phyloP scores from a whole-genome alignment of 23 tunicate species.

The Ascidia mentula region DNA sequence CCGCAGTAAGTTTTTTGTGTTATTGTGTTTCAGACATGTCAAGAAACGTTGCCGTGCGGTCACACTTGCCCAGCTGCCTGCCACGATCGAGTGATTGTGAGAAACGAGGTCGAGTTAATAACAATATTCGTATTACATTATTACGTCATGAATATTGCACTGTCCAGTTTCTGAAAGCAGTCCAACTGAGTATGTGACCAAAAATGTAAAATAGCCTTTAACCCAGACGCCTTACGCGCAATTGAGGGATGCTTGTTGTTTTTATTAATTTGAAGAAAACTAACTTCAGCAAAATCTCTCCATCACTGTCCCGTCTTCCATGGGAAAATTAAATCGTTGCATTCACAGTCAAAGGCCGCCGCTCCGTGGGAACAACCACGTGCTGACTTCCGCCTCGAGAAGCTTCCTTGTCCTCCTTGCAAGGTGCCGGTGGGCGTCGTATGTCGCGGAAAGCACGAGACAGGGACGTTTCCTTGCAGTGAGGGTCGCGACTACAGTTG shows the following conservation, averaged over 20 bases:
- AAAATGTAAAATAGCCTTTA: no score
- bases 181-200: no score
- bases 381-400: conserved; percentile 15
- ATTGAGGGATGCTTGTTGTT: no score
- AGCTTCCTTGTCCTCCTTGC: conserved; percentile 83
- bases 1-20: no score
- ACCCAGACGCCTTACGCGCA: no score
- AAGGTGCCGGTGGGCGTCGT: conserved; percentile 39
- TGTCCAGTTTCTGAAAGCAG: no score
- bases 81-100: conserved; percentile 74
- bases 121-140: no score
- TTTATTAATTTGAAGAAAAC: no score
- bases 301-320: no score
- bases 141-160: no score
- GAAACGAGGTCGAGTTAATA: conserved; percentile 84
- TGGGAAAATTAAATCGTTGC: no score
- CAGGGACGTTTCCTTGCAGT: conserved; percentile 44
- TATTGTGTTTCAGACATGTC: conserved; percentile 53
- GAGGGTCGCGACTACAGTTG: conserved; percentile 62
- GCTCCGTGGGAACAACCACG: conserved; percentile 90
- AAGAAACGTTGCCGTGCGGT: conserved; percentile 38
- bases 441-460: conserved; percentile 76
- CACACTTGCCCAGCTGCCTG: conserved; percentile 71
- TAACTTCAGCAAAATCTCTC: no score
- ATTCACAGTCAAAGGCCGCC: conserved; percentile 32